Base-by-base conservation (phyloP, 2,888 invertebrate species). In the Caenorhabditis drosophilae region DNA sequence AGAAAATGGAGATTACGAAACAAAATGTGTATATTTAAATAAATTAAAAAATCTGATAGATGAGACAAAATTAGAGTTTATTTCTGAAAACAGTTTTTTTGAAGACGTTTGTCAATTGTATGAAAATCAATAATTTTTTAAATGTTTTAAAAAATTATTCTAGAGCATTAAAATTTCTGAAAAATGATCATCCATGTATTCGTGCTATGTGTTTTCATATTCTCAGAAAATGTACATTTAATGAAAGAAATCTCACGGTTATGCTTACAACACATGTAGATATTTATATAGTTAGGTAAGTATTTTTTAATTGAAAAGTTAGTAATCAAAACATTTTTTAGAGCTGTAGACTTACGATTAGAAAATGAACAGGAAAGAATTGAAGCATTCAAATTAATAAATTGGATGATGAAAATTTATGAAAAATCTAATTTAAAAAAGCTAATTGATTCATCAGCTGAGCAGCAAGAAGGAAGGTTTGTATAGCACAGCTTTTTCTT, bases 321-420 rank as follows among this genome's bases (percentile, higher is more conserved):
- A 40, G 70, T n/a, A n/a, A n/a, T n/a, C n/a, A n/a, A n/a, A n/a
- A n/a, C n/a, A n/a, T n/a, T n/a, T n/a, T 85, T 80, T 76, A 91
- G 92, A 81, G 93, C 92, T 72, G 88, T 96, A 84, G 96, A 96
- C 86, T 87, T 95, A 67, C 89, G 90, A 85, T 87, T 93, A 46
- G 91, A 91, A 78, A 93, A 93, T 85, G 86, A 87, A 61, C 84
- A 86, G 38, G 95, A 96, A 84, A 88, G 94, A 41, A 89, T 92
- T 52, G 95, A 95, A 86, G 93, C 92, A 0, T 87, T 95, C 77
- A 90, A 93, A 79, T 88, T 96, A 62, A 90, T 92, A 55, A 87
- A 92, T 49, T 87, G 87, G 84, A 88, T 91, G 76, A 84, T 91
- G 15, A 58, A 50, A 16, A 58, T 74, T 38, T 76, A 73, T 41